Conservation (phyloP, 2,113 vertebrate species). For the Petroica traversi region DNA sequence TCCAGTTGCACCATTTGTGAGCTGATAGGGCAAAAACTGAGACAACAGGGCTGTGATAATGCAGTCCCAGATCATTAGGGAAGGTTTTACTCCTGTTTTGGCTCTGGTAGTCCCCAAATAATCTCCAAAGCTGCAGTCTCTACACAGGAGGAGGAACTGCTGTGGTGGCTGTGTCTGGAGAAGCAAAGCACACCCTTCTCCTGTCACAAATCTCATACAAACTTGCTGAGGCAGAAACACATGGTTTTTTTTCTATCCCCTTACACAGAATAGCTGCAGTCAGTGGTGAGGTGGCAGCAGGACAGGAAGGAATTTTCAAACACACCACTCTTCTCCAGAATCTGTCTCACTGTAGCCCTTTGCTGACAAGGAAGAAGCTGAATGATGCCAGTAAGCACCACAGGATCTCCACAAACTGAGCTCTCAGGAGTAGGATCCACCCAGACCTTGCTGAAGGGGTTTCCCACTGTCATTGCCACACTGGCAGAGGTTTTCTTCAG, state of each 20-base stretch:
- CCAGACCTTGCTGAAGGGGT: neutral
- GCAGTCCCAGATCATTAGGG: neutral
- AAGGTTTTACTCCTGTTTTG: neutral
- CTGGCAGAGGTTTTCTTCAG: neutral
- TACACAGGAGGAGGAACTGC: neutral
- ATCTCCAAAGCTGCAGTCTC: neutral
- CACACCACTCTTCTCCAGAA: neutral
- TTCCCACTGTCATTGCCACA: neutral
- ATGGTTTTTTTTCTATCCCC: neutral
- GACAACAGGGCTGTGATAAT: neutral
- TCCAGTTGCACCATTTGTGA: neutral
- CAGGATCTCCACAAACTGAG: neutral
- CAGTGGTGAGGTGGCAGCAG: neutral
- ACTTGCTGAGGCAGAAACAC: neutral
- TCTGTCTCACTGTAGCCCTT: neutral
- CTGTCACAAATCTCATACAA: neutral
- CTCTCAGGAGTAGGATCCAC: neutral
- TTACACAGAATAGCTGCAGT: neutral
- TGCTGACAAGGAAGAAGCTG: neutral
- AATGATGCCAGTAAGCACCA: neutral
- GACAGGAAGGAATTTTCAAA: neutral
- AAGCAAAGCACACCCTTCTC: neutral
- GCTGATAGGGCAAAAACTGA: neutral
- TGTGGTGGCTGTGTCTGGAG: neutral
- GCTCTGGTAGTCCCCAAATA: neutral